A percentile compares a stretch with the other conserved stretches of the same genome.
phyloP scores from a whole-genome alignment of 2,797 vertebrate genomes.

The Vireo griseus region DNA sequence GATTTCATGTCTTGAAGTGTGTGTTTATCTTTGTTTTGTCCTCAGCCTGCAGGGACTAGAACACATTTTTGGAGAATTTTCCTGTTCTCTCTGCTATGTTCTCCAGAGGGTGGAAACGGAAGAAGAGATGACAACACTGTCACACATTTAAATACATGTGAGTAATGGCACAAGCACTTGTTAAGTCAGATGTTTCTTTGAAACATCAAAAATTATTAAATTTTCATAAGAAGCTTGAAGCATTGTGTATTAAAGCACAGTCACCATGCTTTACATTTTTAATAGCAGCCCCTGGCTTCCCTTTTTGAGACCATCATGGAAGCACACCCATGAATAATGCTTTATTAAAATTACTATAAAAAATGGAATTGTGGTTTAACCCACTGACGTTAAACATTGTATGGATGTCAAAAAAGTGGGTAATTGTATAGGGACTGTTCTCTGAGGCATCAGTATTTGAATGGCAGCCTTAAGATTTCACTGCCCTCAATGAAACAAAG shows the following conservation, averaged over 20 bases:
- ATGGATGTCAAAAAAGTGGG: neutral
- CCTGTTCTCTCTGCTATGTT: neutral
- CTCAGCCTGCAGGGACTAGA: neutral
- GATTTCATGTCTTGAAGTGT: neutral
- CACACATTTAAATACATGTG: neutral
- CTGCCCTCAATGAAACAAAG: neutral
- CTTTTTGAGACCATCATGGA: neutral
- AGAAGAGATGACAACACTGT: neutral
- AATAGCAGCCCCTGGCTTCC: neutral
- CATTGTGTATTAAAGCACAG: neutral
- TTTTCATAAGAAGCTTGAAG: conserved; percentile 17
- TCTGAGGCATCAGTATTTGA: neutral
- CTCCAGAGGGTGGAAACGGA: neutral
- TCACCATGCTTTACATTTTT: neutral
- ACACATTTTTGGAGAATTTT: neutral
- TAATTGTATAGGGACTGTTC: neutral
- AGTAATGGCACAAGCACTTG: conserved; percentile 2
- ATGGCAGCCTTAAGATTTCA: neutral
- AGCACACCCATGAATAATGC: neutral
- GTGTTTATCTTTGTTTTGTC: neutral
- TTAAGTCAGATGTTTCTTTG: conserved; percentile 26
- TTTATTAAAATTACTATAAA: neutral
- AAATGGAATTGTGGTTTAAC: neutral
- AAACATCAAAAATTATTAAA: conserved; percentile 21
- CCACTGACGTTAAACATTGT: neutral